Evolutionary conservation across 2,888 invertebrate species (phyloP).

Genomic region (Nesidiocoris tenuis): DNA sequence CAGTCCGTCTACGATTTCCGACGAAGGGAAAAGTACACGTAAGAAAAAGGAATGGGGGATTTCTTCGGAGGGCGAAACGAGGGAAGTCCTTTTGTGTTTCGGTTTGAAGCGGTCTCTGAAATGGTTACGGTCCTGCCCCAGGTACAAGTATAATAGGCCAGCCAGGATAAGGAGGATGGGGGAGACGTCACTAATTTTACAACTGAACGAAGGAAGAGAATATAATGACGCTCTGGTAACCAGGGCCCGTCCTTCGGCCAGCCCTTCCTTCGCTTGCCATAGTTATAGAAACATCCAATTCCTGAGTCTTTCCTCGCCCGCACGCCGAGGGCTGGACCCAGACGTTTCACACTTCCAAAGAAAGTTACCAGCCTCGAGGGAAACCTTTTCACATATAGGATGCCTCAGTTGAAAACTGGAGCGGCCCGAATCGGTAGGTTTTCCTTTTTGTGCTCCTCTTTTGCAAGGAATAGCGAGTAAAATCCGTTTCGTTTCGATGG

Average conservation of each 20-base stretch:
- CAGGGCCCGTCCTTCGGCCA: not conserved
- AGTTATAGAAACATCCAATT: not conserved
- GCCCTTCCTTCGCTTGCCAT: not conserved
- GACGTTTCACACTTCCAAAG: not conserved
- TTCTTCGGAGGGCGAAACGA: not conserved
- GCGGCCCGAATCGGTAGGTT: not conserved
- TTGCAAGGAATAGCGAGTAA: no score
- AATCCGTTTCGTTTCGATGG: no score
- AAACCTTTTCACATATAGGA: not conserved
- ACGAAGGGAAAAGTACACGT: constrained; percentile 29
- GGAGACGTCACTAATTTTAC: constrained; percentile 40
- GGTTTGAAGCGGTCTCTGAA: not conserved
- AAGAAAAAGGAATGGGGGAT: constrained; percentile 19
- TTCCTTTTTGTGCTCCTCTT: no score
- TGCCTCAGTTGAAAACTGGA: not conserved
- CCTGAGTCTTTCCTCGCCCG: not conserved
- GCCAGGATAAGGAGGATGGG: not conserved
- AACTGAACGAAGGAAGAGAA: constrained; percentile 40
- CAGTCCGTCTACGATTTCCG: constrained; percentile 15
- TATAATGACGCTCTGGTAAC: constrained; percentile 37
- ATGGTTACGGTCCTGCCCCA: constrained; percentile 10
- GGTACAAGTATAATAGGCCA: constrained; percentile 23
- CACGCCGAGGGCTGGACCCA: not conserved
- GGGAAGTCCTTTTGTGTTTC: not conserved
- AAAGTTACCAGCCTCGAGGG: not conserved